Conservation (phyloP, 2,888 invertebrate genomes). For the Ectobius pallidus region DNA sequence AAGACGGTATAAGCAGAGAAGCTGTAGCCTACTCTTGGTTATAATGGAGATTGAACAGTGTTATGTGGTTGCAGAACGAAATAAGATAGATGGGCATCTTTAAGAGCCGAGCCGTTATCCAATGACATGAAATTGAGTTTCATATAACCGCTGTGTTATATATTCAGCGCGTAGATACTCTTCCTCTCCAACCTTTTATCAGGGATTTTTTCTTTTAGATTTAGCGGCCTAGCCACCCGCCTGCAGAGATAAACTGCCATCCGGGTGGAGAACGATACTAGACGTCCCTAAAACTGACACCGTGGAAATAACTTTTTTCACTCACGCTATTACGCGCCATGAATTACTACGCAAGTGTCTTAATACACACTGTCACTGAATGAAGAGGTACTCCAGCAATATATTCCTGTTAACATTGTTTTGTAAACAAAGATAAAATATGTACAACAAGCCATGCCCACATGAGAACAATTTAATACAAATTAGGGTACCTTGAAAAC, state of each 20-base stretch:
- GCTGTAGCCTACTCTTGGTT: not conserved
- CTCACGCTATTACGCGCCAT: not conserved
- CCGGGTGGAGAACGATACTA: not conserved
- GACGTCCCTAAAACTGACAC: not conserved
- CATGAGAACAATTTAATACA: too few species aligned
- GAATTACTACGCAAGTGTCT: not conserved
- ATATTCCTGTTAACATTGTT: too few species aligned
- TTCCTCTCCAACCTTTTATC: slow-evolving; percentile 3
- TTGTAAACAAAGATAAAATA: too few species aligned
- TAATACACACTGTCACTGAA: not conserved
- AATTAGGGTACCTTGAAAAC: too few species aligned
- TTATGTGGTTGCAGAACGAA: slow-evolving; percentile 14
- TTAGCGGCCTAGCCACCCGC: not conserved
- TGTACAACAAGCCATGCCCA: too few species aligned
- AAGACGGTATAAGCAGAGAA: not conserved
- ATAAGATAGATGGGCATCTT: slow-evolving; percentile 24
- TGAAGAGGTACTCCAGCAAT: too few species aligned
- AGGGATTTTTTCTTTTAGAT: not conserved
- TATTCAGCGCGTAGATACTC: not conserved
- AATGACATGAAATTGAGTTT: slow-evolving; percentile 19
- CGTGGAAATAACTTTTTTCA: not conserved
- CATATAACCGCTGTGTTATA: slow-evolving; percentile 3
- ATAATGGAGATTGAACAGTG: slow-evolving; percentile 5
- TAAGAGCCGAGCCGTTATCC: not conserved
- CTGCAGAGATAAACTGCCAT: slow-evolving; percentile 8